phyloP scores from a whole-genome alignment of 2,113 vertebrate species.

The Setophaga coronata region DNA sequence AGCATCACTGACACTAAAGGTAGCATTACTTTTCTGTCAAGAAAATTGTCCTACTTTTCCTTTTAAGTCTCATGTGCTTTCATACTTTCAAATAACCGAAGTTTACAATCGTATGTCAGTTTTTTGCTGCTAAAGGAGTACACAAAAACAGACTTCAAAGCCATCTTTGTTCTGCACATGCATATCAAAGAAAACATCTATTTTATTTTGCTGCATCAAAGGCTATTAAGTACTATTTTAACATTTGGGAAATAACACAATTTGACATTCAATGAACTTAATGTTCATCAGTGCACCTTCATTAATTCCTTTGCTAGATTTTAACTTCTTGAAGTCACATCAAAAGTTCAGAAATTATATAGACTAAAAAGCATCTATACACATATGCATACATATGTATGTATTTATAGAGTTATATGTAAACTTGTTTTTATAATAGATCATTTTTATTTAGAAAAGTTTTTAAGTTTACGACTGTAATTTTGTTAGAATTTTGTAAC shows the following conservation, averaged over 20 bases:
- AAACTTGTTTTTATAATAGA: constrained; percentile 57
- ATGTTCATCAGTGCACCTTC: constrained; percentile 62
- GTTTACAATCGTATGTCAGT: neutral
- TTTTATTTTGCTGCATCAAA: constrained; percentile 77
- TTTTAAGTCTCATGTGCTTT: constrained; percentile 34
- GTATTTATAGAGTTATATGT: neutral
- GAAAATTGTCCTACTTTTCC: constrained; percentile 46
- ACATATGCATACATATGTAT: neutral
- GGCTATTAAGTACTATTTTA: constrained; percentile 73
- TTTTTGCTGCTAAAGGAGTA: constrained; percentile 24
- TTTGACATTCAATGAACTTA: constrained; percentile 71
- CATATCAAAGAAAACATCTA: constrained; percentile 73
- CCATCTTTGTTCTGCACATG: constrained; percentile 45
- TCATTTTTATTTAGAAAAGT: constrained; percentile 58
- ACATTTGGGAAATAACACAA: constrained; percentile 72
- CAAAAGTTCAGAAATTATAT: constrained; percentile 71
- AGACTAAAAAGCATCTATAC: neutral
- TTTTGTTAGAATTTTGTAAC: neutral
- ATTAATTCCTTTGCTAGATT: constrained; percentile 68
- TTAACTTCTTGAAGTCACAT: constrained; percentile 78
- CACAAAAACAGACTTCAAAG: constrained; percentile 51
- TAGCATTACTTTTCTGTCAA: neutral
- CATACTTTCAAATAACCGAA: constrained; percentile 24
- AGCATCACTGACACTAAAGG: neutral
- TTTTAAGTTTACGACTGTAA: neutral